Conservation (phyloP, 23 tunicate species). For the Halocynthia aurantium region DNA sequence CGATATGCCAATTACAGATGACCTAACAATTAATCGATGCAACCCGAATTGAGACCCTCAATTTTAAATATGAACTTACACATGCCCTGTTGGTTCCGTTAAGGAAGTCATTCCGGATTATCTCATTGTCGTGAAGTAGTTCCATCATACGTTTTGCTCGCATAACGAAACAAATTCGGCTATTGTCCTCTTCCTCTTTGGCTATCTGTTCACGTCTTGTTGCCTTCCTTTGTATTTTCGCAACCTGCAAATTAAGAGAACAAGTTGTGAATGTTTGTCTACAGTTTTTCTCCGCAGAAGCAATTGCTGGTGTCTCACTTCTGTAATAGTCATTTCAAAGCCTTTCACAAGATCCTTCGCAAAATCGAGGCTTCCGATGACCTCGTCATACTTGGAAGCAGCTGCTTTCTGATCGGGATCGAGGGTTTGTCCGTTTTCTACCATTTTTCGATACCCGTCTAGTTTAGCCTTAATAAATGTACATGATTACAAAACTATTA, state of each 20-base stretch:
- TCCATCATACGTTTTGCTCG: slow-evolving; percentile 8
- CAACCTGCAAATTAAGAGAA: slow-evolving; percentile 1
- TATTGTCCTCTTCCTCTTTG: slow-evolving; percentile 11
- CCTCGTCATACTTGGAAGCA: slow-evolving; percentile 61
- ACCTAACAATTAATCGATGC: not conserved
- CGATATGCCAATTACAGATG: no score
- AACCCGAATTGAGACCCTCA: not conserved
- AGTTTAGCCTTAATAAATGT: slow-evolving; percentile 46
- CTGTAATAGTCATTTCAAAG: slow-evolving; percentile 19
- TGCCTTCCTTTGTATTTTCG: slow-evolving; percentile 12
- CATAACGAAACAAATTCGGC: slow-evolving; percentile 12
- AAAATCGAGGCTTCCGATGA: slow-evolving; percentile 60
- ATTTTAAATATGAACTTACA: not conserved
- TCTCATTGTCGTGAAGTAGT: slow-evolving; percentile 13
- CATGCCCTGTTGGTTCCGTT: slow-evolving; percentile 16
- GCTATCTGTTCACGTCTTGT: slow-evolving; percentile 10
- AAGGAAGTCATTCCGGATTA: slow-evolving; percentile 8
- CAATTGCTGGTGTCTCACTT: slow-evolving; percentile 35
- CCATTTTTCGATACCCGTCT: slow-evolving; percentile 56
- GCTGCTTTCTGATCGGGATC: slow-evolving; percentile 52
- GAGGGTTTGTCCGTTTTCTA: slow-evolving; percentile 37
- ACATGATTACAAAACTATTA: not conserved
- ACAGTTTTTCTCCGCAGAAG: slow-evolving; percentile 5
- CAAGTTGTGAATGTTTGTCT: not conserved
- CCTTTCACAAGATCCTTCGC: slow-evolving; percentile 46